These are phyloP conservation scores for Drosophila mulleri DNA, from an alignment of 2,888 invertebrate species.

Conservation along the genomic window DNA sequence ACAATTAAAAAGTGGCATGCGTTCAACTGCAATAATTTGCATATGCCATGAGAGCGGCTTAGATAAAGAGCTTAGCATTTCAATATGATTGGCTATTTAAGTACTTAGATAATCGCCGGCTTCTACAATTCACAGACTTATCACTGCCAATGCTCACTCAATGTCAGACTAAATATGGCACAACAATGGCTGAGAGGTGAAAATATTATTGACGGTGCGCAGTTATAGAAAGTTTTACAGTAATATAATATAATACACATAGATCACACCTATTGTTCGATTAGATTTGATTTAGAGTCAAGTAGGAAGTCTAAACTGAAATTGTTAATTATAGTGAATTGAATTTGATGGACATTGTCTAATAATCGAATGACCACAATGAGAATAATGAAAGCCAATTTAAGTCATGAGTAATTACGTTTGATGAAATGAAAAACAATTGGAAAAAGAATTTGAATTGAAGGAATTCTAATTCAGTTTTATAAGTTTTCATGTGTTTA, in stretches of 20 bases:
- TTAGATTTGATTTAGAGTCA: background rate
- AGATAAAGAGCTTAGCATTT: slow-evolving; percentile 59
- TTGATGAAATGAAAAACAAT: background rate
- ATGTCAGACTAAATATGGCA: slow-evolving; percentile 38
- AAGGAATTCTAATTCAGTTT: background rate
- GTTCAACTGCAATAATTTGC: slow-evolving; percentile 65
- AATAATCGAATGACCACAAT: background rate
- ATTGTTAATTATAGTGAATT: background rate
- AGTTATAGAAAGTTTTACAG: slow-evolving; percentile 5
- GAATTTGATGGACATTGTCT: background rate
- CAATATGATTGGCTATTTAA: slow-evolving; percentile 29
- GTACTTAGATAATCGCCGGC: slow-evolving; percentile 30
- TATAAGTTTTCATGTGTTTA: background rate
- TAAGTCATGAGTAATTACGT: background rate
- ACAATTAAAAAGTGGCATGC: slow-evolving; percentile 73
- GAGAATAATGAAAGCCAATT: background rate
- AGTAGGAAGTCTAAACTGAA: slow-evolving; percentile 9
- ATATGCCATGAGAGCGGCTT: slow-evolving; percentile 65
- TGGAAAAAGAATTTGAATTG: background rate
- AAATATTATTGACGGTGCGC: background rate
- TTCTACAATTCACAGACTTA: slow-evolving; percentile 32
- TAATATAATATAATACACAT: background rate
- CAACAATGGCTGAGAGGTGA: slow-evolving; percentile 6
- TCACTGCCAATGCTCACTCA: slow-evolving; percentile 31
- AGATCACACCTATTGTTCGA: slow-evolving; percentile 4